Evolutionary conservation across 2,113 vertebrate genomes (phyloP).

Genomic region (Craseonycteris thonglongyai): DNA sequence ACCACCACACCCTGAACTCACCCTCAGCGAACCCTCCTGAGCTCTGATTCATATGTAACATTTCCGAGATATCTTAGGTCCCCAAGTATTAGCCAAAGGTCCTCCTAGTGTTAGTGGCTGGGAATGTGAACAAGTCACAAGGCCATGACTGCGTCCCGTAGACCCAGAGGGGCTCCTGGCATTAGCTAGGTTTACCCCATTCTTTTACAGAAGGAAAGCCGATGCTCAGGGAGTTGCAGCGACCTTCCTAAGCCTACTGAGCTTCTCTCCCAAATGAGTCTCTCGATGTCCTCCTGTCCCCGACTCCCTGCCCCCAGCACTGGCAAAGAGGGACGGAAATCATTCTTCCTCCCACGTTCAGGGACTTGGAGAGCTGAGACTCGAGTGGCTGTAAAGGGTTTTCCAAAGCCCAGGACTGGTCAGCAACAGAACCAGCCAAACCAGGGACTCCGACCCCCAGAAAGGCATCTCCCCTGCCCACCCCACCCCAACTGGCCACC

Average conservation of each 20-base stretch:
- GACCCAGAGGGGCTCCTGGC: neutral
- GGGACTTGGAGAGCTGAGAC: neutral
- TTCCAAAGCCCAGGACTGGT: neutral
- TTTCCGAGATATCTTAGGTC: neutral
- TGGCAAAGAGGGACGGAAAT: neutral
- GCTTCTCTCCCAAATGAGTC: neutral
- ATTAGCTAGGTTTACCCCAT: neutral
- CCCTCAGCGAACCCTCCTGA: neutral
- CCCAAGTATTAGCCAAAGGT: neutral
- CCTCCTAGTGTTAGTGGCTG: neutral
- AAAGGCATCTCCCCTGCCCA: neutral
- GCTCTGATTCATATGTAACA: neutral
- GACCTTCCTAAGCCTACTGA: neutral
- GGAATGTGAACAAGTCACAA: neutral
- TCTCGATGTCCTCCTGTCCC: neutral
- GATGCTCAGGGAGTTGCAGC: neutral
- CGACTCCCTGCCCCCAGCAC: neutral
- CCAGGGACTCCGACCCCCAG: neutral
- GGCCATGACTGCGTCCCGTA: neutral
- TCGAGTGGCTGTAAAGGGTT: neutral
- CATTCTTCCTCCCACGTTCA: neutral
- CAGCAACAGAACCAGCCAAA: neutral
- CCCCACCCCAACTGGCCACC: neutral
- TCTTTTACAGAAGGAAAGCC: neutral
- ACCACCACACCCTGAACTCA: neutral